Percentiles rank a stretch among this genome's conserved stretches.
phyloP scores from a whole-genome alignment of 2,113 vertebrate species.

The Myotis brandtii region DNA sequence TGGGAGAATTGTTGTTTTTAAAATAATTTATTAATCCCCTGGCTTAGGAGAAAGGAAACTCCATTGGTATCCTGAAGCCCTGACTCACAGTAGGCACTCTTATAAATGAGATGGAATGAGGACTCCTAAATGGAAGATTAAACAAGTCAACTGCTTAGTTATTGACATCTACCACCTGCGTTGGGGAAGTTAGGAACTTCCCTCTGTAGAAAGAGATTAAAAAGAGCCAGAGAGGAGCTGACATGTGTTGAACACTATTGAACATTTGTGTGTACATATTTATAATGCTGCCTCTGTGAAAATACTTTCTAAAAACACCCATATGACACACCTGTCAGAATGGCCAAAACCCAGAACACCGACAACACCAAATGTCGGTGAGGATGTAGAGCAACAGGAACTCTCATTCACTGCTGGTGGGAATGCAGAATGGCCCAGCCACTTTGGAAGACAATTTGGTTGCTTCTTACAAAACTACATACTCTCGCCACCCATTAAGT shows the following conservation, averaged over 20 bases:
- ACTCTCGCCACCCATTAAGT: background rate
- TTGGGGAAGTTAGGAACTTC: background rate
- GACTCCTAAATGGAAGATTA: background rate
- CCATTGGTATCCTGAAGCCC: background rate
- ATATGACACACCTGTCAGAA: background rate
- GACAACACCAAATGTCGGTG: background rate
- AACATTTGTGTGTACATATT: background rate
- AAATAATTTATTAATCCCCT: background rate
- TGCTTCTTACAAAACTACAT: background rate
- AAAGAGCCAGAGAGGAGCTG: background rate
- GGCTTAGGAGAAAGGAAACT: background rate
- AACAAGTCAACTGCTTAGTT: background rate
- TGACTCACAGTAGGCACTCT: background rate
- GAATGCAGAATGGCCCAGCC: background rate
- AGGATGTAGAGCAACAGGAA: background rate
- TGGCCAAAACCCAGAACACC: background rate
- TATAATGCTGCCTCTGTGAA: background rate
- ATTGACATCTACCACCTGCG: background rate
- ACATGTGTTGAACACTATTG: background rate
- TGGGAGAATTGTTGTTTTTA: background rate
- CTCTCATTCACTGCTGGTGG: background rate
- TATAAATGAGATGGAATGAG: background rate
- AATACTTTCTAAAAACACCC: background rate
- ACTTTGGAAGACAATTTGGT: background rate
- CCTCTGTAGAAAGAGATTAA: background rate